A percentile compares a stretch with the other conserved stretches of the same genome.
Evolutionary conservation across 2,113 vertebrate genomes (phyloP).

Genomic region (Danio rerio): DNA sequence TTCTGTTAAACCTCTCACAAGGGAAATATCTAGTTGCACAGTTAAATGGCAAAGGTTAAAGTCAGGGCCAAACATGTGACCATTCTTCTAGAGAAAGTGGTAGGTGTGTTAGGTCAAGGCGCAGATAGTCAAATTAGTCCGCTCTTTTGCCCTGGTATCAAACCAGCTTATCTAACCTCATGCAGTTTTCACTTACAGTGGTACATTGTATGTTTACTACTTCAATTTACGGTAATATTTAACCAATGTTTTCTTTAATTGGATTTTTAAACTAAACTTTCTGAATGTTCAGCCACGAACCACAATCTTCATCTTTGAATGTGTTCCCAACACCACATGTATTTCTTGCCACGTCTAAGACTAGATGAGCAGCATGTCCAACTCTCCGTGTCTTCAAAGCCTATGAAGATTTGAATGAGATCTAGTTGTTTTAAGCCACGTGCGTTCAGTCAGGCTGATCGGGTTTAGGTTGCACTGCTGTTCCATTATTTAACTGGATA

Average conservation of each 20-base stretch:
- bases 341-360: background rate
- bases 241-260: background rate
- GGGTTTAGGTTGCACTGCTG: constrained; percentile 78
- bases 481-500: constrained; percentile 84
- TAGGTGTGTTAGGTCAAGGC: background rate
- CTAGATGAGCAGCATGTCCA: background rate
- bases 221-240: background rate
- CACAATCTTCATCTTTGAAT: background rate
- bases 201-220: background rate
- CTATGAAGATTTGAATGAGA: constrained; percentile 50
- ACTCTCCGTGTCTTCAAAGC: background rate
- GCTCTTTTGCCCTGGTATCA: background rate
- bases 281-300: background rate
- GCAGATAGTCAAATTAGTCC: background rate
- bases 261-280: background rate
- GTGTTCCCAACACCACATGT: background rate
- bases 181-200: background rate
- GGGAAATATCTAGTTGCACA: background rate
- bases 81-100: background rate
- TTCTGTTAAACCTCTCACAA: background rate
- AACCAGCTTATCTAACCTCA: background rate
- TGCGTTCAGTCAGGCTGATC: constrained; percentile 73
- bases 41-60: constrained; percentile 14
- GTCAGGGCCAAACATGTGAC: background rate
- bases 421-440: constrained; percentile 51